Base-by-base conservation (phyloP, 2,113 vertebrate species). In the Boulengeromyrus knoepffleri region DNA sequence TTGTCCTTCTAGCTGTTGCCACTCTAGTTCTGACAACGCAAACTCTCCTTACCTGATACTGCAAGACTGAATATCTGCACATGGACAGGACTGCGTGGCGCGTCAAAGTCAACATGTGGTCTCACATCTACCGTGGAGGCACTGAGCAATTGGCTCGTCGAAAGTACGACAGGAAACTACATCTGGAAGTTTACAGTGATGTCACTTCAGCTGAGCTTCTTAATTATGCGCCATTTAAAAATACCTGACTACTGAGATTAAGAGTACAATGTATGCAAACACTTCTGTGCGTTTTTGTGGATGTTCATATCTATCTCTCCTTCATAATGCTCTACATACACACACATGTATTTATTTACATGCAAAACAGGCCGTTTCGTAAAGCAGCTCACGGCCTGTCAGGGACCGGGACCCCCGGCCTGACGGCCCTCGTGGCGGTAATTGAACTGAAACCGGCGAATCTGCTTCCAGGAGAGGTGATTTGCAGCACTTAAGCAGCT, bases 1-100 rank as follows among this genome's bases (percentile, higher is more conserved):
- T 84, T 90, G 88, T 91, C 89, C 91, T 27, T 70, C 46, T 70
- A 10, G 27, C 39, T 58, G 86, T 19, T 50, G 27, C 50, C 52
- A 39, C 27, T 17, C 50, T 31, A 45, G 27, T n/a, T 88, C 27
- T 9, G 19, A 45, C 27, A 66, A 36, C 2, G 10, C 3, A 21
- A 27, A 9, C 19, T 62, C 19, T 45, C 3, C 53, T 39, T 36
- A 12, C 52, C 21, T 62, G 19, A 42, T 45, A n/a, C 21, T 36
- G 7, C 21, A 21, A n/a, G 53, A 45, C 15, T 3, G 19, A 45
- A 15, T 24, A 53, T 88, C 9, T n/a, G 10, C 27, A 5, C 31
- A 9, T 17, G 27, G 50, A 24, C 52, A 45, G 39, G 53, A 66
- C 87, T 1, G 12, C 5, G 5, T 39, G 70, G 31, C 36, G 2